Base-by-base conservation (phyloP, 2,888 invertebrate genomes). In the Scaptomyza cyrtandrae region DNA sequence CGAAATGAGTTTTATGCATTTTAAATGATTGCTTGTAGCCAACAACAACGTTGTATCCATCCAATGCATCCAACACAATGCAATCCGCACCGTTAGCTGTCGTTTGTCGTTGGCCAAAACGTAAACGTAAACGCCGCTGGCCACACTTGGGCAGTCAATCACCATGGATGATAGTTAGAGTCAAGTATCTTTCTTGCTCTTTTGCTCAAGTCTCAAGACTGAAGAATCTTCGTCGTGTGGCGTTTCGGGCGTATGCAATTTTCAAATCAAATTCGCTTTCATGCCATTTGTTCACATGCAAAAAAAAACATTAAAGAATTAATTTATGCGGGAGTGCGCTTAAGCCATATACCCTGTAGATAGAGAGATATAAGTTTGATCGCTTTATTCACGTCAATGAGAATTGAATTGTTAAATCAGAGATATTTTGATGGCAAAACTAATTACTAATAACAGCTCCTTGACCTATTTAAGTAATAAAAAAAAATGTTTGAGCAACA, bases 1-100 rank as follows among this genome's bases (percentile, higher is more conserved):
- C 74, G 57, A 87, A 83, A 83, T 83, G 87, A 87, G 85, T 87
- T 87, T 83, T 87, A 83, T 83, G 87, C 87, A 83, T 83, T 87
- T 83, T 83, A 83, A 83, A 83, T 83, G 82, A 63, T 68, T 63
- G 70, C 60, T 48, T 56, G 61, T 63, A 35, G 49, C 33, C 33
- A 10, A 24, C 60, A 33, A 44, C 35, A 65, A 16, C 39, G 39
- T 52, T 16, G 16, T 19, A 43, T 39, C 39, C 49, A 50, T 16
- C 35, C 33, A 35, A 37, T 39, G 24, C 35, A 35, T 27, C 19
- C 19, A 19, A 19, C 19, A 27, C 39, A 52, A 37, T 68, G n/a
- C 60, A 60, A 72, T 62, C 65, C 43, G 65, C 76, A 76, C 78
- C 76, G 76, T 76, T 78, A 76, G 74, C 65, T 76, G 78, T 78